Base-by-base conservation (phyloP, 2,888 invertebrate genomes). In the Patella caerulea region DNA sequence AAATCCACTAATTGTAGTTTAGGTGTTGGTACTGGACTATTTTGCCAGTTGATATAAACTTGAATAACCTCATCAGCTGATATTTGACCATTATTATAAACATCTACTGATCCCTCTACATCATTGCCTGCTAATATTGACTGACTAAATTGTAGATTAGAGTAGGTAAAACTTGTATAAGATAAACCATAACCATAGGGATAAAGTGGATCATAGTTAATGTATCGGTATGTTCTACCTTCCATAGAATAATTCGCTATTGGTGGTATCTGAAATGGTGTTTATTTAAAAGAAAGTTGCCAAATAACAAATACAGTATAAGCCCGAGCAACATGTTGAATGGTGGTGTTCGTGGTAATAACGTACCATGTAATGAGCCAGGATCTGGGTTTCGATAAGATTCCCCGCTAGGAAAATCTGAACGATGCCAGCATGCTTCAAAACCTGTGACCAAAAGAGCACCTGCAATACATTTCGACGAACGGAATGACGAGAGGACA, bases 161-260 rank as follows among this genome's bases (percentile, higher is more conserved):
- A 78, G 81, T 84, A 87, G 34, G 72, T 70, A 73, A 86, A 86
- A 24, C 65, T 70, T 11, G 86, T 83, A 75, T 87, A 87, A 14
- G 87, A 87, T 54, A 87, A 79, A 17, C 87, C 87, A 80, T 85
- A 87, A 4, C 87, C 87, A 83, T 88, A 89, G 2, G 88, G 87
- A 74, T 83, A 89, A 34, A 87, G 82, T 5, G 88, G 88, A 15
- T 83, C 81, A 15, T 83, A 86, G 34, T 76, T 74, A 65, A 84
- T 85, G 76, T 88, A 89, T 24, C 89, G 80, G 78, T 89, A 89
- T 2, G 89, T 89, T 53, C 82, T 81, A 73, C 85, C 84, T 15
- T 52, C 76, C 89, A 89, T 88, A 17, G 80, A 77, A 74, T 85
- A 85, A 74, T 83, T 81, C 4, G 79, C 79, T 83, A 85, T 84